Conservation (phyloP, 2,113 vertebrate genomes). For the Siniperca knerii region DNA sequence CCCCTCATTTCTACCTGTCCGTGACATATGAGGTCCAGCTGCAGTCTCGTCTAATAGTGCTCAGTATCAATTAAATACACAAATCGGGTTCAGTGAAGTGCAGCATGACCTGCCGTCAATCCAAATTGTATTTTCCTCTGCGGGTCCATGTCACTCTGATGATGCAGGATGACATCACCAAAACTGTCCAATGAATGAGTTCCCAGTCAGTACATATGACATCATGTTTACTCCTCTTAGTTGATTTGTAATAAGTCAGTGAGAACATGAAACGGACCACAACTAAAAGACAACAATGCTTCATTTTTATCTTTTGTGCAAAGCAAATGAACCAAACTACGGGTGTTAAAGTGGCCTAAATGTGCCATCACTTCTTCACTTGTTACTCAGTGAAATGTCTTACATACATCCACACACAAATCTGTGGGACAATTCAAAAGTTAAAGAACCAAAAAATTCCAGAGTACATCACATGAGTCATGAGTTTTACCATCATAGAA, state of each 20-base stretch:
- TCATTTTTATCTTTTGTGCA: neutral
- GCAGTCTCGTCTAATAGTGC: too few species aligned
- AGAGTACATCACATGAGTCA: neutral
- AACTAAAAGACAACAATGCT: neutral
- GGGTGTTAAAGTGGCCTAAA: neutral
- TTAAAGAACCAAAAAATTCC: neutral
- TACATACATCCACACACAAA: neutral
- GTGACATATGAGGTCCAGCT: too few species aligned
- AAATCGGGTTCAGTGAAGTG: neutral
- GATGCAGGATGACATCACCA: neutral
- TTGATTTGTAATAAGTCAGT: neutral
- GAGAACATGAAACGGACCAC: neutral
- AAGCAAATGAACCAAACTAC: neutral
- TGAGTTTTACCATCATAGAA: neutral
- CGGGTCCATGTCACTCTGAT: neutral
- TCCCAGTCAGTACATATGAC: neutral
- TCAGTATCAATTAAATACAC: neutral
- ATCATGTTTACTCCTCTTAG: neutral
- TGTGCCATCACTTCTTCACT: neutral
- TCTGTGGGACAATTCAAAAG: neutral
- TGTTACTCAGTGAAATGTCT: neutral
- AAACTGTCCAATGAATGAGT: neutral
- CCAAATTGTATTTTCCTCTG: neutral
- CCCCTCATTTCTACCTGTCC: too few species aligned
- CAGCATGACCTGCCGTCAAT: neutral